Base-by-base conservation (phyloP, 2,797 vertebrate species). In the Sebastes wilsoni region DNA sequence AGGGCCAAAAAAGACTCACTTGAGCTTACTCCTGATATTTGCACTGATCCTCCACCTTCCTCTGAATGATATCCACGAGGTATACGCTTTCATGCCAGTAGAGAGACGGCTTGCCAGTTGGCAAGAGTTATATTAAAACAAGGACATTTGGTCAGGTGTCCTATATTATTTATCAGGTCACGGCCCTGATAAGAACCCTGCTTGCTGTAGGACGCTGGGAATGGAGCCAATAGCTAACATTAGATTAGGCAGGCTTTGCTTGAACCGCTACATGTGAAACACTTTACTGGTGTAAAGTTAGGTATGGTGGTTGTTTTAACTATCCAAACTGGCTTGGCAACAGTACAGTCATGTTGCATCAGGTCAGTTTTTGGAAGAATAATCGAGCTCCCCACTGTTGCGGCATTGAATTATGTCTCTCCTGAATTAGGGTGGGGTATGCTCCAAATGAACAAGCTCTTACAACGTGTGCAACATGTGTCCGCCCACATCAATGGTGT, bases 131-230 rank as follows among this genome's bases (percentile, higher is more conserved):
- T 12, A 70, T 46, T 23, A 46, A 75, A 73, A 67, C 60, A 72
- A 83, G 55, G 61, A 12, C 58, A 42, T 79, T 71, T 72, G 55
- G 20, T 83, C 16, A 82, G 30, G 61, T 76, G 72, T 75, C 23
- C 54, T 60, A 2, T 38, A 22, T 77, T 80, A 74, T 81, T 85
- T 85, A 61, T 76, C 28, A 75, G 77, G 67, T 72, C 28, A 55
- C 27, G 42, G 52, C 8, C 60, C 52, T 70, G 68, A 83, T 69
- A 77, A 60, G 60, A 67, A 49, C 20, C 28, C 10, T 22, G 22
- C 27, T 34, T 46, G 13, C 28, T 56, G 30, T 22, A 74, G 30
- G 32, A 66, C 23, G 52, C 5, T 16, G 32, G 36, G 59, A 56
- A 27, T 61, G 25, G 66, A 68, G 49, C 32, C 5, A 66, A 28